Conservation (phyloP, 2,113 vertebrate genomes). For the Vimba vimba region DNA sequence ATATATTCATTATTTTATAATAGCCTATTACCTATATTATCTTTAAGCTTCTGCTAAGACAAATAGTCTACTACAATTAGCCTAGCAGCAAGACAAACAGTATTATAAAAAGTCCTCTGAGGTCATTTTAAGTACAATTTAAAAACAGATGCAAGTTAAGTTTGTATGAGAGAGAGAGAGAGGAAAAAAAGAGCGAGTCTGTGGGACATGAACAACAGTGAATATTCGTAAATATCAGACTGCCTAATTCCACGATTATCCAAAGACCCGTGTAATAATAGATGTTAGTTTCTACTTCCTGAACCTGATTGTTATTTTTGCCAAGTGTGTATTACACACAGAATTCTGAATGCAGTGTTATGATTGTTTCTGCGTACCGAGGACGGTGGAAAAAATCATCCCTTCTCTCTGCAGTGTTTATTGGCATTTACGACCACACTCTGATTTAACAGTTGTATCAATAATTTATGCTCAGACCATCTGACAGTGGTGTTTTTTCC, state of each 20-base stretch:
- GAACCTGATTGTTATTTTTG: conserved; percentile 15
- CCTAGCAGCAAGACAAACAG: neutral
- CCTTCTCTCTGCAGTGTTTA: conserved; percentile 51
- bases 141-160: neutral
- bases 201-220: neutral
- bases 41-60: neutral
- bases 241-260: neutral
- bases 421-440: conserved; percentile 64
- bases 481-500: conserved; percentile 17
- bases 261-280: neutral
- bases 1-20: neutral
- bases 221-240: neutral
- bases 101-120: neutral
- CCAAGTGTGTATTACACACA: neutral
- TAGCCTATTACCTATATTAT: neutral
- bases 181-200: neutral
- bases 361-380: neutral
- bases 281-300: neutral
- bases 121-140: neutral
- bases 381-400: neutral
- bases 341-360: neutral
- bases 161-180: neutral
- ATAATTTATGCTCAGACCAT: conserved; percentile 65
- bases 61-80: neutral
- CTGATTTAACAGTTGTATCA: conserved; percentile 65